Evolutionary conservation across 2,113 vertebrate species (phyloP).

Genomic region (Xenopus borealis): DNA sequence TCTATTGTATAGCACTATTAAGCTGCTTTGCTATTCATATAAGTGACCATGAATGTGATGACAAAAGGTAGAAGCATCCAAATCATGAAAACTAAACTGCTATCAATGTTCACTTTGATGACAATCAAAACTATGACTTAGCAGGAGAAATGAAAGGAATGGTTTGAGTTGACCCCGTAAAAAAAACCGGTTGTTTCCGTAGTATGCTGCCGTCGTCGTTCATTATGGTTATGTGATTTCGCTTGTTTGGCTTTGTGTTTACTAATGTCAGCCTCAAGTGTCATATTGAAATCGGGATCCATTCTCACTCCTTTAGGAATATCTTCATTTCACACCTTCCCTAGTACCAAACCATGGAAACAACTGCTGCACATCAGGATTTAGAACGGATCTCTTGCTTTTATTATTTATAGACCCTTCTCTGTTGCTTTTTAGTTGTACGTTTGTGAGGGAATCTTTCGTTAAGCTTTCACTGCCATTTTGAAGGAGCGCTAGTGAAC

Average conservation of each 20-base stretch:
- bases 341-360: not conserved
- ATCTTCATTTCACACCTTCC: constrained; percentile 23
- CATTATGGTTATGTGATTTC: constrained; percentile 74
- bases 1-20: constrained; percentile 80
- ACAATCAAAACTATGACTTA: constrained; percentile 77
- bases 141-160: constrained; percentile 69
- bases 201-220: constrained; percentile 63
- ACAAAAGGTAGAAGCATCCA: constrained; percentile 49
- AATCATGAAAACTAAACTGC: constrained; percentile 50
- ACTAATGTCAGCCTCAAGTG: constrained; percentile 74
- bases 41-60: constrained; percentile 52
- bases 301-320: constrained; percentile 52
- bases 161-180: constrained; percentile 69
- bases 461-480: constrained; percentile 20
- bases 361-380: not conserved
- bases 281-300: constrained; percentile 70
- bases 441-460: constrained; percentile 40
- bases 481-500: not conserved
- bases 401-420: constrained; percentile 51
- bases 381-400: not conserved
- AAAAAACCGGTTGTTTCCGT: constrained; percentile 60
- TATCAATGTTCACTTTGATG: constrained; percentile 75
- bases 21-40: constrained; percentile 47
- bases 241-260: constrained; percentile 72
- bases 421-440: constrained; percentile 51